A percentile compares a stretch with the other conserved stretches of the same genome.
phyloP scores from a whole-genome alignment of 2,113 vertebrate species.

The Bothrops jararaca region DNA sequence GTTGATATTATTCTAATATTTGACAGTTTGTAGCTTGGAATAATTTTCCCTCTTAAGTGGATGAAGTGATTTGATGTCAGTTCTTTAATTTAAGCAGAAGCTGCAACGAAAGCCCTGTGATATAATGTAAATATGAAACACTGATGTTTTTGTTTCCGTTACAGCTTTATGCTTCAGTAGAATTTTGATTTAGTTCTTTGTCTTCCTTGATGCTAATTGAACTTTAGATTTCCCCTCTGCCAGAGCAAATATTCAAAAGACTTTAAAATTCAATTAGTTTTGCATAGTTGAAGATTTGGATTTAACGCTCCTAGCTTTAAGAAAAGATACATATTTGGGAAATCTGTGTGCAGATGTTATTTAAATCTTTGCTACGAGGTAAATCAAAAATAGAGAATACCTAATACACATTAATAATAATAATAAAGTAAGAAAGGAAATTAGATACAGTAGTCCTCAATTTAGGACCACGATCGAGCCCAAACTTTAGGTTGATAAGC shows the following conservation, averaged over 20 bases:
- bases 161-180: constrained; percentile 43
- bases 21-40: constrained; percentile 61
- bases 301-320: neutral
- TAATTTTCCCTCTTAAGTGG: constrained; percentile 48
- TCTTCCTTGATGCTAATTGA: neutral
- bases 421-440: too few relatives aligned
- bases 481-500: too few relatives aligned
- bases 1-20: constrained; percentile 60
- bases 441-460: too few relatives aligned
- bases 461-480: too few relatives aligned
- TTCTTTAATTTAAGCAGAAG: constrained; percentile 61
- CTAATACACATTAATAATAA: too few relatives aligned
- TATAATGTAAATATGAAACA: constrained; percentile 46
- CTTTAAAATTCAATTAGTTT: neutral
- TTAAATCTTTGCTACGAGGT: neutral
- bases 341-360: neutral
- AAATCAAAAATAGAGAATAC: neutral
- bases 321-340: neutral
- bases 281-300: neutral
- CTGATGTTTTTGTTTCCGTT: constrained; percentile 23
- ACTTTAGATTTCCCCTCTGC: neutral
- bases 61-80: constrained; percentile 57
- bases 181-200: constrained; percentile 40
- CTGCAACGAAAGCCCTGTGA: constrained; percentile 44
- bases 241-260: neutral